Conservation (phyloP, 2,113 vertebrate genomes). For the Lampris incognitus region DNA sequence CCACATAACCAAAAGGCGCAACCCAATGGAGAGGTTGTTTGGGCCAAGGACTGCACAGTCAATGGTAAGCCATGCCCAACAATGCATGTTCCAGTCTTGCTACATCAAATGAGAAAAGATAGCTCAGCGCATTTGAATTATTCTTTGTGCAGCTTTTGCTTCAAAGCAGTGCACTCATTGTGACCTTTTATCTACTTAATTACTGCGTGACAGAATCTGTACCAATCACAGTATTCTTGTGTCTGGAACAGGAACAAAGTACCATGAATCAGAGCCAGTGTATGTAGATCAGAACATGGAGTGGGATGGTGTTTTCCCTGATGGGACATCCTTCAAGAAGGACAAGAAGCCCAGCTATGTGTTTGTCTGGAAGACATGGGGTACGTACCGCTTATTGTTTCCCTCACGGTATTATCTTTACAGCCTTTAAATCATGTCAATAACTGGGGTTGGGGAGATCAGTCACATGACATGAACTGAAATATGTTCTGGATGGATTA, state of each 20-base stretch:
- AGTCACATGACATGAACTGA: neutral
- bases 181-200: too few species aligned
- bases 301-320: slow-evolving; percentile 82
- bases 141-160: neutral
- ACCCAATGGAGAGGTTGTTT: slow-evolving; percentile 85
- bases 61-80: slow-evolving; percentile 80
- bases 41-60: slow-evolving; percentile 82
- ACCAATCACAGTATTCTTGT: neutral
- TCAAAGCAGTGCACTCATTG: too few species aligned
- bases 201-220: neutral
- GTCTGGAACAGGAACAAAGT: slow-evolving; percentile 80
- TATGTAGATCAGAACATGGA: slow-evolving; percentile 77
- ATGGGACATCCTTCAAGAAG: slow-evolving; percentile 82
- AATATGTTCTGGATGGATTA: slow-evolving; percentile 21
- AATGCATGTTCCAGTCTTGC: neutral
- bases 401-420: neutral
- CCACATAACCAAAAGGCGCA: slow-evolving; percentile 84
- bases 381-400: slow-evolving; percentile 73
- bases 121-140: neutral
- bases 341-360: slow-evolving; percentile 85
- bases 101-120: neutral
- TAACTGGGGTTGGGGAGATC: slow-evolving; percentile 22
- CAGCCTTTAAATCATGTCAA: neutral
- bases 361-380: slow-evolving; percentile 94
- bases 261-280: slow-evolving; percentile 81